Base-by-base conservation (phyloP, 2,113 vertebrate genomes). In the Chloroceryle aenea region DNA sequence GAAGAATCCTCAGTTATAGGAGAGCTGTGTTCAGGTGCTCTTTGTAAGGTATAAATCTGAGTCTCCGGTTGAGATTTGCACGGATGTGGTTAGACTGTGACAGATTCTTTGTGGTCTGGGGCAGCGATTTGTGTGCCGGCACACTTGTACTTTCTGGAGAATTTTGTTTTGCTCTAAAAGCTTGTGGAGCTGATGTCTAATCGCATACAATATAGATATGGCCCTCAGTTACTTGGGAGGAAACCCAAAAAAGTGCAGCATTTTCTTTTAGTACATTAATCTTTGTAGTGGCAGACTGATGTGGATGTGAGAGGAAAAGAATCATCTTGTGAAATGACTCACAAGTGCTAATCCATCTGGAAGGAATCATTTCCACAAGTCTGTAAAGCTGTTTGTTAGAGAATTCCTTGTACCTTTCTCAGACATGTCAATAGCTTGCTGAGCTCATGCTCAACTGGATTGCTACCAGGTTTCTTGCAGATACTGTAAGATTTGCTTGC, bases 321-420 rank as follows among this genome's bases (percentile, higher is more conserved):
- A 67, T 81, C 61, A 79, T 63, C 75, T 85, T 76, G 38, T 10
- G 10, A 52, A 84, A 78, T 14, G 26, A 64, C 67, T 93, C 80
- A 81, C 45, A 48, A 84, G 58, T 67, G 72, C 80, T 79, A 69
- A 91, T 91, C 69, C 79, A 90, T 90, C 89, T 95, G 86, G 92
- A 91, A 76, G 67, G 82, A 89, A 82, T 94, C 27, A 76, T 84
- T 96, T 90, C 83, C 87, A 67, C 66, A 66, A 26, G 81, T 62
- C 61, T 56, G 34, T 47, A 79, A 87, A 94, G 45, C 78, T 69
- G 45, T 80, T 93, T 58, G 56, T 67, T 67, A 38, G 85, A 75
- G 53, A 83, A 43, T 85, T 71, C 64, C 80, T 82, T 66, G 29
- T 71, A 45, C 90, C 55, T 79, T 93, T 86, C 74, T 96, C 92